phyloP scores from a whole-genome alignment of 2,888 invertebrate species.

The Blastobasis lacticolella region DNA sequence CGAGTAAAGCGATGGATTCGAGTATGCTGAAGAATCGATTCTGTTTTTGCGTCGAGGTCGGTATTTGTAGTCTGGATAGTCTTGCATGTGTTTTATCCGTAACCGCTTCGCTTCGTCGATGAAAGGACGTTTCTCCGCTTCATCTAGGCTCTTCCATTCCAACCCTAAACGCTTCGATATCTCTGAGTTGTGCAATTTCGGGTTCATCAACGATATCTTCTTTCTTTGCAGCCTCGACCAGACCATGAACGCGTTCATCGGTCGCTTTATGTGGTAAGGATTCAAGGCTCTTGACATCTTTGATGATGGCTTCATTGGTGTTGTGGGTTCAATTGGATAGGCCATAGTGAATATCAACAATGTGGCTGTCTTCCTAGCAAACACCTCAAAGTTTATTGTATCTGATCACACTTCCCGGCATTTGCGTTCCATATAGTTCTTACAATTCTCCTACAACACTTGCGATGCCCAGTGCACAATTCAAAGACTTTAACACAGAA shows the following conservation, averaged over 20 bases:
- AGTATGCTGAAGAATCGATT: constrained; percentile 45
- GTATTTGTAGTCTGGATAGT: constrained; percentile 83
- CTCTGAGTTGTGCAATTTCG: constrained; percentile 84
- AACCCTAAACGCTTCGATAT: constrained; percentile 88
- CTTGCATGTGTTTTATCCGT: constrained; percentile 81
- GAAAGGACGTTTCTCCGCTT: constrained; percentile 87
- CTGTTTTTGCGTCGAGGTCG: constrained; percentile 77
- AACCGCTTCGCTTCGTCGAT: constrained; percentile 91
- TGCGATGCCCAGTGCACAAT: too few species aligned
- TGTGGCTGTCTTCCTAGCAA: too few species aligned
- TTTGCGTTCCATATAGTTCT: too few species aligned
- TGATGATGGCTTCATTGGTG: constrained; percentile 32
- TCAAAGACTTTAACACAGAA: too few species aligned
- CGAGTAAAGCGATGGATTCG: constrained; percentile 40
- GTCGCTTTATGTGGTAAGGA: constrained; percentile 89
- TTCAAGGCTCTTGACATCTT: constrained; percentile 72
- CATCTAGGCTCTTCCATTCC: constrained; percentile 88
- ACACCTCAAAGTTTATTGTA: too few species aligned
- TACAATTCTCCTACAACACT: too few species aligned
- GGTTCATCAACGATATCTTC: constrained; percentile 88
- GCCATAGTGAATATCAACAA: constrained; percentile 29
- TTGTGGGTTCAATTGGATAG: constrained; percentile 38
- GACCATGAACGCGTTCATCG: constrained; percentile 99
- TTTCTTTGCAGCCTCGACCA: constrained; percentile 93
- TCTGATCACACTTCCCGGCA: too few species aligned